Evolutionary conservation across 2,888 invertebrate species (phyloP).

Genomic region (Eupelmus urozonus): DNA sequence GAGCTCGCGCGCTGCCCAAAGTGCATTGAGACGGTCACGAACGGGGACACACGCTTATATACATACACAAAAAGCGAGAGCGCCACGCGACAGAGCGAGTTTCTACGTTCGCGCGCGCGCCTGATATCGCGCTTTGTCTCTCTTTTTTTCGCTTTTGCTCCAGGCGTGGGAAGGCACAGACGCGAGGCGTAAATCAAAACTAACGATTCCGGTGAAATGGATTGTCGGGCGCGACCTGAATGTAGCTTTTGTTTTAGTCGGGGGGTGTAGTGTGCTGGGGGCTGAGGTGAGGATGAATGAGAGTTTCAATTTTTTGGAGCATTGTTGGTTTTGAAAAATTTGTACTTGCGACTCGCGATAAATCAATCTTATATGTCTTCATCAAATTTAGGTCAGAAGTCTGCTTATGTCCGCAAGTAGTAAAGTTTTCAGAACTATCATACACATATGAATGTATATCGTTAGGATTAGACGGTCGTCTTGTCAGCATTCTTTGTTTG

Average conservation of each 20-base stretch:
- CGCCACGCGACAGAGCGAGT: background rate
- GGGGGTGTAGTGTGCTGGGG: no score
- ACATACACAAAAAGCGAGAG: background rate
- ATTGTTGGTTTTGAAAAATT: background rate
- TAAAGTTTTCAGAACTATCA: conserved; percentile 10
- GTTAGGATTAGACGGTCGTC: background rate
- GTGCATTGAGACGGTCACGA: conserved; percentile 74
- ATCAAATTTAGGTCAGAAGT: background rate
- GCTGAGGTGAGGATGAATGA: no score
- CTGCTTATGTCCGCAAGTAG: background rate
- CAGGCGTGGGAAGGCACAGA: background rate
- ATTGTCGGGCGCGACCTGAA: no score
- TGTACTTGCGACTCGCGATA: background rate
- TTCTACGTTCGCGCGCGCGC: background rate
- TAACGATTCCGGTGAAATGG: no score
- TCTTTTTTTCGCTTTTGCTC: background rate
- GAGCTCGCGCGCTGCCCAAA: conserved; percentile 66
- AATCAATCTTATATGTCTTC: background rate
- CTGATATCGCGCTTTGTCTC: background rate
- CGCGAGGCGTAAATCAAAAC: background rate
- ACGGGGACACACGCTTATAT: conserved; percentile 59
- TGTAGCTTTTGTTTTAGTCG: no score
- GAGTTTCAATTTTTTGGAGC: no score
- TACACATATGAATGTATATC: background rate
- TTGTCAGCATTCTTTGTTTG: conserved; percentile 24